phyloP scores from a whole-genome alignment of 2,113 vertebrate genomes.

The Syrrhaptes paradoxus region DNA sequence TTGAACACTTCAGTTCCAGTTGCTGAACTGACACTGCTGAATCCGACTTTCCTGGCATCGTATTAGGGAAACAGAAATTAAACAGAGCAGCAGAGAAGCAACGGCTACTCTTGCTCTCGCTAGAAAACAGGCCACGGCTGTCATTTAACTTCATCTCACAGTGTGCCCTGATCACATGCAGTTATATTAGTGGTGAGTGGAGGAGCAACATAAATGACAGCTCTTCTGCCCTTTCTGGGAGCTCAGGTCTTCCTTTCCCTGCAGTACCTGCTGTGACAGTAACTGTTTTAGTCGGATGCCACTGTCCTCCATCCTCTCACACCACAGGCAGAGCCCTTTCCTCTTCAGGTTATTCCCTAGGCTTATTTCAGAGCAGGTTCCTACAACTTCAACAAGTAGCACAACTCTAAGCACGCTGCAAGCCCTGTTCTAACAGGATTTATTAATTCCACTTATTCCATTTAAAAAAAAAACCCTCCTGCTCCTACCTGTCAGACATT shows the following conservation, averaged over 20 bases:
- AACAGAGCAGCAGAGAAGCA: neutral
- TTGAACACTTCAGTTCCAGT: neutral
- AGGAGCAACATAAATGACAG: neutral
- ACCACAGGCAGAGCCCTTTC: neutral
- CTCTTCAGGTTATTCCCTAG: neutral
- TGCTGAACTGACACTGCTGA: neutral
- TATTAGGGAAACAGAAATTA: neutral
- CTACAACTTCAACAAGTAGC: neutral
- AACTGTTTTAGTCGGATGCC: neutral
- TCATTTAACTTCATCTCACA: neutral
- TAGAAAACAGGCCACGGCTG: neutral
- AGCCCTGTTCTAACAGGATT: neutral
- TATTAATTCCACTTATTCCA: neutral
- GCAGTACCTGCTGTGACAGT: neutral
- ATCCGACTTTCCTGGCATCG: neutral
- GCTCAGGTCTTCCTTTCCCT: neutral
- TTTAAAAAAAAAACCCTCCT: neutral
- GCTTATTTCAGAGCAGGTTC: neutral
- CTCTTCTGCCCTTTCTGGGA: neutral
- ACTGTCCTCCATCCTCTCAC: neutral
- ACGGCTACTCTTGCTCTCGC: neutral
- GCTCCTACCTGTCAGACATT: neutral
- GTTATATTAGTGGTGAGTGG: neutral
- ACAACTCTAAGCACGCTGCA: neutral
- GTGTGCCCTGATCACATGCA: no score